Base-by-base conservation (phyloP, 1,140 invertebrate species). In the Kradibia gibbosae region DNA sequence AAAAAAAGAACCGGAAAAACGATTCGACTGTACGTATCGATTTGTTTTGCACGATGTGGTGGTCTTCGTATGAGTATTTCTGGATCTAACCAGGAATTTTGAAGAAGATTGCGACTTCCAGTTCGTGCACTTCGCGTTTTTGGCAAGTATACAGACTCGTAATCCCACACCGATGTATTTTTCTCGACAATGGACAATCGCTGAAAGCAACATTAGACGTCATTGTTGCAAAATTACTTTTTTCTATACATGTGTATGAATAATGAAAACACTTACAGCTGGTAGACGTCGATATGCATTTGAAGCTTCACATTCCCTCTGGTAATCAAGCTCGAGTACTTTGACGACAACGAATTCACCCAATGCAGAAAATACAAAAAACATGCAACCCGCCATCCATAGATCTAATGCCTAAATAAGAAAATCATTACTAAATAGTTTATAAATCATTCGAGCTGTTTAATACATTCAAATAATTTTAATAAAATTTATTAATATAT, bases 311-410 rank as follows among this genome's bases (percentile, higher is more conserved):
- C 89, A 88, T 76, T 89, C 86, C 83, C 93, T 88, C 87, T 95
- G 94, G 84, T 95, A 94, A 82, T 94, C 93, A 50, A 95, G 93
- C 85, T 96, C 94, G 72, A 96, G 87, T 2, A 96, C 95, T 89
- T 96, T 96, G 13, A 97, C 95, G 28, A 97, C 94, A 0, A 96
- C 96, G 87, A 97, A 97, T 91, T 97, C 96, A 39, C 95, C 94
- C 13, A 97, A 90, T 10, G 96, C 95, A 1, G 95, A 94, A 86
- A 97, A 97, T 4, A 97, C 96, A 78, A 96, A 97, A 73, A 96
- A 93, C 93, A 97, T 96, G 85, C 96, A 97, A 20, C 94, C 95
- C 17, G 95, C 95, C 95, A 97, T 96, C 96, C 96, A 97, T 1
- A 97, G 90, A 89, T 97, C 96, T 22, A 97, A 90, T 13, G 95